phyloP scores from a whole-genome alignment of 2,113 vertebrate genomes.

The Salvelinus namaycush region DNA sequence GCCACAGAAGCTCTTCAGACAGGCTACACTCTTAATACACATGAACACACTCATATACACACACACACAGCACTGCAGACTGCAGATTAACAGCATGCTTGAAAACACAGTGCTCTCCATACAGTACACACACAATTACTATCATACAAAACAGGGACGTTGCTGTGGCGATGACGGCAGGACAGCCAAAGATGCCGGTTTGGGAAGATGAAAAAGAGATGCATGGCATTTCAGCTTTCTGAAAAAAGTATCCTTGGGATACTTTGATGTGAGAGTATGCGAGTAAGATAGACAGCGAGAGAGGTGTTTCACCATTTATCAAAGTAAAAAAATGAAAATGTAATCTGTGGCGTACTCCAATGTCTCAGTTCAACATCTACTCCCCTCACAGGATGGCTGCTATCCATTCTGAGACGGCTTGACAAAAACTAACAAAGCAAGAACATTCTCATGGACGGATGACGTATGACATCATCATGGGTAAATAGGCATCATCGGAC shows the following conservation, averaged over 20 bases:
- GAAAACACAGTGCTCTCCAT: slow-evolving; percentile 32
- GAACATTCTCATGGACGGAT: slow-evolving; percentile 18
- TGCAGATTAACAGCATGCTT: slow-evolving; percentile 43
- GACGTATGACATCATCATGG: slow-evolving; percentile 29
- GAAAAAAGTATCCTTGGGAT: not conserved
- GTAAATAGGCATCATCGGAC: slow-evolving; percentile 54
- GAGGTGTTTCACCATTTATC: not conserved
- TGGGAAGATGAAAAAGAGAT: slow-evolving; percentile 26
- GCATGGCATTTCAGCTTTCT: not conserved
- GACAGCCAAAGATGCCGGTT: slow-evolving; percentile 37
- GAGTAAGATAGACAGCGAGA: not conserved
- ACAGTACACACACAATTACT: slow-evolving; percentile 21
- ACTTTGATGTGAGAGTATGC: not conserved
- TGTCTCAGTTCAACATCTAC: not conserved
- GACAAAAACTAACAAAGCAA: slow-evolving; percentile 3
- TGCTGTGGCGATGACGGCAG: slow-evolving; percentile 55
- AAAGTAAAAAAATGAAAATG: not conserved
- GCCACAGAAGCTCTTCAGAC: slow-evolving; percentile 57
- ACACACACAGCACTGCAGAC: slow-evolving; percentile 40
- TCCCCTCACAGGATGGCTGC: not conserved
- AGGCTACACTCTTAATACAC: slow-evolving; percentile 22
- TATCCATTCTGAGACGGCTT: not conserved
- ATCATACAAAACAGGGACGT: slow-evolving; percentile 32
- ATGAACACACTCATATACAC: slow-evolving; percentile 21
- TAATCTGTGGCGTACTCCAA: not conserved